Base-by-base conservation (phyloP, 2,888 invertebrate genomes). In the Zonitis immaculata region DNA sequence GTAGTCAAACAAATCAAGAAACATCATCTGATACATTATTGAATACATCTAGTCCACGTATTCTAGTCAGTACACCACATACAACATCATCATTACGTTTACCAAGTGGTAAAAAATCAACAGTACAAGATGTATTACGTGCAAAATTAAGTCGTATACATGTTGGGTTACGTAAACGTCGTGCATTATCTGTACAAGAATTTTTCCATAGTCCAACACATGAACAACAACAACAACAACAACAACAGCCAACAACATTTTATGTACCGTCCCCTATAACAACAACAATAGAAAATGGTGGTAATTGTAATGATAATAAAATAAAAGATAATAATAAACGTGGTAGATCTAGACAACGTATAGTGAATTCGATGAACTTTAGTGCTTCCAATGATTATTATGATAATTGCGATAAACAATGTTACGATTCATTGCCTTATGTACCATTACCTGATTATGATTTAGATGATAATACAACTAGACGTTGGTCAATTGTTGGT, bases 141-240 rank as follows among this genome's bases (percentile, higher is more conserved):
- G 81, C 83, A 49, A 87, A 87, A 61, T 78, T 88, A 60, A 87
- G 83, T 54, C 83, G 86, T 67, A 81, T 88, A 52, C 86, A 87
- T 52, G 85, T 85, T 9, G 87, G 87, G 0, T 74, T 87, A 52
- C 77, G 87, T 44, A 81, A 80, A 64, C 77, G 86, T 48, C 78
- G 87, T 61, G 85, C 87, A 1, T 68, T 87, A 22, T 87, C 86
- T 46, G 87, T 87, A 9, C 85, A 86, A 62, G 87, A 87, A 65
- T 84, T 86, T 11, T 79, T 85, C 59, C 69, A 67, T 42, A 71
- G 67, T 54, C 69, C 71, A 11, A 66, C 65, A 12, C 68, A 64
- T 39, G 76, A 82, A 11, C 79, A 80, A 56, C 80, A 79, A 54
- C 54, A 52, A 32, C 79, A 79, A n/a, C 76, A 82, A 1, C 51